phyloP scores from a whole-genome alignment of 2,888 invertebrate genomes.

The Chesias legatella region DNA sequence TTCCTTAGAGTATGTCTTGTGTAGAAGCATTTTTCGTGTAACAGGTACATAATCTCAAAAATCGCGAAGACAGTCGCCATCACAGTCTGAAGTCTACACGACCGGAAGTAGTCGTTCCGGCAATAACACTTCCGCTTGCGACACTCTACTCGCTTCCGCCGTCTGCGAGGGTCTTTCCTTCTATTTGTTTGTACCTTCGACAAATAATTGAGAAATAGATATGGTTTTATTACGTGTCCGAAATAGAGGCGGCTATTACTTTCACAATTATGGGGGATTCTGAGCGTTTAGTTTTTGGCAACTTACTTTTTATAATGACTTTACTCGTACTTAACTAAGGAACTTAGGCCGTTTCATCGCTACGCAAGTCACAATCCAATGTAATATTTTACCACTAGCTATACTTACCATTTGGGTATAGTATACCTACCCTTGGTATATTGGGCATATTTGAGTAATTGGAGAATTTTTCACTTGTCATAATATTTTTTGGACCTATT shows the following conservation, averaged over 20 bases:
- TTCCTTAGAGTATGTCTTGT: slow-evolving; percentile 4
- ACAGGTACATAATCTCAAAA: slow-evolving; percentile 38
- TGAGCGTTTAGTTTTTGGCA: no score
- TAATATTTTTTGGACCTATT: no score
- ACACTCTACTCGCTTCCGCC: slow-evolving; percentile 73
- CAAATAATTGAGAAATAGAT: slow-evolving; percentile 49
- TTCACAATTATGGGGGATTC: no score
- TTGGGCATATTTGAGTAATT: no score
- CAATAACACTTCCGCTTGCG: slow-evolving; percentile 77
- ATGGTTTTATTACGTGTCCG: slow-evolving; percentile 20
- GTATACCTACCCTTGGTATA: no score
- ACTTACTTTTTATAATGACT: no score
- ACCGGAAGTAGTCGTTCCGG: slow-evolving; percentile 75
- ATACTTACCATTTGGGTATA: no score
- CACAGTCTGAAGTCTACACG: slow-evolving; percentile 64
- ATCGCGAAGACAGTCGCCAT: slow-evolving; percentile 51
- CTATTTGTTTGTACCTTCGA: slow-evolving; percentile 73
- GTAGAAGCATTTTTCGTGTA: slow-evolving; percentile 20
- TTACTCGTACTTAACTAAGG: no score
- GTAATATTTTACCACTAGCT: no score
- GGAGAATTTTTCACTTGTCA: no score
- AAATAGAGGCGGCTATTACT: not conserved
- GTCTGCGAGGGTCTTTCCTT: slow-evolving; percentile 70
- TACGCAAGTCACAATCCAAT: no score
- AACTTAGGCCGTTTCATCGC: no score